Evolutionary conservation across 2,113 vertebrate genomes (phyloP), one percentile per base, ranked within the genome.

Genomic region (Cacatua alba): DNA sequence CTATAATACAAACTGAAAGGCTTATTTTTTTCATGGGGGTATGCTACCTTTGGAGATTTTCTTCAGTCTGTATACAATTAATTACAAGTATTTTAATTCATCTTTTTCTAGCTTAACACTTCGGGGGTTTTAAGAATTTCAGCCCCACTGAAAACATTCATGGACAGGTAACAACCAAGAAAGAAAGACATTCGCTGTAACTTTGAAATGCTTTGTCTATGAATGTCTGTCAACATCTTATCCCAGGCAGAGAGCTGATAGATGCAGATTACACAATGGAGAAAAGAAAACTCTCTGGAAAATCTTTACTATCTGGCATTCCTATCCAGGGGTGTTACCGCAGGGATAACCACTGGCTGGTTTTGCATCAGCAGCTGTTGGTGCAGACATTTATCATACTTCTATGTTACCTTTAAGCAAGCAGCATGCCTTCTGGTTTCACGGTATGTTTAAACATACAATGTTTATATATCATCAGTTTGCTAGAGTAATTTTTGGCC

Each of bases 271-370:
- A 26, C 35, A 64, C 41, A 75, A 57, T 6, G 9, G 43, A 89
- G 52, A 16, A 79, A 70, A 88, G 35, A 85, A 94, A 67, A 53
- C 29, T 5, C 17, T 41, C 59, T 80, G 44, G 51, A 82, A 86
- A 35, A 55, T 18, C 20, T 79, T 85, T 64, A 35, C 33, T 33
- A 39, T 28, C 24, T 74, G 9, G 29, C 3, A 0, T 26, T 85
- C 41, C 51, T 55, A 12, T 24, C 13, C 0, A 1, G n/a, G 10
- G 8, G 16, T 79, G 46, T 24, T 64, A 1, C 29, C 2, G 0
- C 39, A 37, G 67, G 5, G 55, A 39, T n/a, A 75, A 26, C 9
- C 2, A 0, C 17, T 78, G 55, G 6, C 33, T 79, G 43, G 20
- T 65, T 79, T 77, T 85, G 51, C 55, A 70, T 43, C 0, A 0